These are phyloP conservation scores for Nycteola revayana DNA, from an alignment of 2,888 invertebrate genomes.

Conservation along the genomic window DNA sequence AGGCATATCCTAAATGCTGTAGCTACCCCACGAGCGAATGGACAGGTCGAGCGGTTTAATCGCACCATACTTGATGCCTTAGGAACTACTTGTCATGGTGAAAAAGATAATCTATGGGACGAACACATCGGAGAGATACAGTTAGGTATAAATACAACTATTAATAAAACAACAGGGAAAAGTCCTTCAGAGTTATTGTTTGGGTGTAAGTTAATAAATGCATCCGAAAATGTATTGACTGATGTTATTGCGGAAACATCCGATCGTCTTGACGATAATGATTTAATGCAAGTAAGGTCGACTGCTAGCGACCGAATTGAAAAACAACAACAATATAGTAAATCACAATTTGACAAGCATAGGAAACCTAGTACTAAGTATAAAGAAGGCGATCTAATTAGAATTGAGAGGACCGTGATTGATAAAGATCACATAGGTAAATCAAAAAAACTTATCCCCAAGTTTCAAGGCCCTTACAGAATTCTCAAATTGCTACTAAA, in stretches of 20 bases:
- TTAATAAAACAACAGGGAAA: slow-evolving; percentile 15
- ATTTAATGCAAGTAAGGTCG: slow-evolving; percentile 6
- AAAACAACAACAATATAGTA: slow-evolving; percentile 9
- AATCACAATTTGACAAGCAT: slow-evolving; percentile 7
- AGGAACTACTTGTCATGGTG: background rate
- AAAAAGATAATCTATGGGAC: slow-evolving; percentile 12
- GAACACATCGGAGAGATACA: slow-evolving; percentile 15
- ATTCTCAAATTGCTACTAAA: slow-evolving; percentile 7
- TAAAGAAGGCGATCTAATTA: slow-evolving; percentile 3
- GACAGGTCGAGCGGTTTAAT: slow-evolving; percentile 5
- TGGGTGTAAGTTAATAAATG: slow-evolving; percentile 12
- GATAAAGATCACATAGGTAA: slow-evolving; percentile 7
- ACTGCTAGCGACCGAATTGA: slow-evolving; percentile 8
- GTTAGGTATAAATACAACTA: slow-evolving; percentile 16
- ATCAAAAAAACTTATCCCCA: slow-evolving; percentile 4
- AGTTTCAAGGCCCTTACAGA: slow-evolving; percentile 4
- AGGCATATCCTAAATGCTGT: slow-evolving; percentile 7
- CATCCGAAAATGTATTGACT: slow-evolving; percentile 13
- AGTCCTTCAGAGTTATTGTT: slow-evolving; percentile 23
- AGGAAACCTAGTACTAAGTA: slow-evolving; percentile 4
- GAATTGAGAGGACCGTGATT: slow-evolving; percentile 5
- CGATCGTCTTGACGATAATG: background rate
- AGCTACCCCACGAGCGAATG: slow-evolving; percentile 9
- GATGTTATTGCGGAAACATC: slow-evolving; percentile 7
- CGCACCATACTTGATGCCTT: slow-evolving; percentile 1